Conservation (phyloP, 2,797 vertebrate genomes). For the Eupleurogrammus muticus region DNA sequence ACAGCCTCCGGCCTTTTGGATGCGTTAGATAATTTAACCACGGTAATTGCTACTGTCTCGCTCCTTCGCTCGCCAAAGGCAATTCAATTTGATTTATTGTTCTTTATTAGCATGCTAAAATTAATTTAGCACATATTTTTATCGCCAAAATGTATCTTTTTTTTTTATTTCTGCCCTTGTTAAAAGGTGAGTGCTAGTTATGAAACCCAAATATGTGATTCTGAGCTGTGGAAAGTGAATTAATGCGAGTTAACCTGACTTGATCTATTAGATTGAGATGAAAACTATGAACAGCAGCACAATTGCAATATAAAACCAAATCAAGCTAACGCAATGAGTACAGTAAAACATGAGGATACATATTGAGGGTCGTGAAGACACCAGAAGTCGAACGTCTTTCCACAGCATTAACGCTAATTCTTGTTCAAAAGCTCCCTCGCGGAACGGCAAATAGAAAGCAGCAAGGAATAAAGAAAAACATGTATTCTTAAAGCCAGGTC, state of each 20-base stretch:
- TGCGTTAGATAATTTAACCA: conserved; percentile 37
- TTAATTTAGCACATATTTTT: neutral
- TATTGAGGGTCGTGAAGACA: too few species aligned
- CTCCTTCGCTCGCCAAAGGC: neutral
- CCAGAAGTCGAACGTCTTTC: too few species aligned
- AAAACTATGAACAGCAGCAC: neutral
- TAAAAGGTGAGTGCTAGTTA: neutral
- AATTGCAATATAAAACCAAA: neutral
- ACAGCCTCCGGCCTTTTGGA: conserved; percentile 12
- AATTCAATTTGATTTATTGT: conserved; percentile 6
- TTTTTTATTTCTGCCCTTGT: neutral
- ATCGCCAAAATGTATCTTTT: neutral
- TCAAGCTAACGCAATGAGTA: neutral
- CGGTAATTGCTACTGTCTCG: conserved; percentile 2
- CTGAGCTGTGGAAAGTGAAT: neutral
- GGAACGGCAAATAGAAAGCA: too few species aligned
- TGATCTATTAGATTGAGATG: neutral
- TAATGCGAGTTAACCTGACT: neutral
- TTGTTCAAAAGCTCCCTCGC: too few species aligned
- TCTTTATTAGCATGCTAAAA: neutral
- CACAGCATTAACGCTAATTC: too few species aligned
- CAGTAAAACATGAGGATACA: too few species aligned
- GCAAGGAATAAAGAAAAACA: too few species aligned
- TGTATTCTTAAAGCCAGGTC: too few species aligned
- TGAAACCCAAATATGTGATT: neutral